phyloP scores from a whole-genome alignment of 2,888 invertebrate genomes.

The Cantharis lateralis region DNA sequence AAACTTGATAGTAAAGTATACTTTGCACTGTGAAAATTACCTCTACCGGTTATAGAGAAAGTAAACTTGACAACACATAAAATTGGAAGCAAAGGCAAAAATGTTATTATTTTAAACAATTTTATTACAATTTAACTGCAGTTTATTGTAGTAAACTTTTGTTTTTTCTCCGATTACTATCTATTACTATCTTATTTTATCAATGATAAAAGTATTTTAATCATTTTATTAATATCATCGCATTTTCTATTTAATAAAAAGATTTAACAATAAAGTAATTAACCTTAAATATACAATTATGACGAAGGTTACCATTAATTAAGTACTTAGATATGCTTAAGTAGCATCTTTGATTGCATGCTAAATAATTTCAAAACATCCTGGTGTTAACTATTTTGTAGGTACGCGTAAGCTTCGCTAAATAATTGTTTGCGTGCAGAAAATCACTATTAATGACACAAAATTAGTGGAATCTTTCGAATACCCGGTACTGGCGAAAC shows the following conservation, averaged over 20 bases:
- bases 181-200: neutral
- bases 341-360: neutral
- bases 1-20: too few species aligned
- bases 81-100: too few species aligned
- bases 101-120: too few species aligned
- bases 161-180: neutral
- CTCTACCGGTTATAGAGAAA: too few species aligned
- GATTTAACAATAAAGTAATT: neutral
- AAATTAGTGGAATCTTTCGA: neutral
- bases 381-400: neutral
- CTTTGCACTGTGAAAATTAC: too few species aligned
- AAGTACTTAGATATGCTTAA: neutral
- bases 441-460: neutral
- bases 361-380: neutral
- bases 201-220: neutral
- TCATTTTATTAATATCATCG: neutral
- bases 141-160: neutral
- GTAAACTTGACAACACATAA: too few species aligned
- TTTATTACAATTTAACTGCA: too few species aligned
- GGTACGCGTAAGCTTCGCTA: neutral
- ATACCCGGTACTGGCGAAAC: neutral
- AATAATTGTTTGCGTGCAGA: neutral
- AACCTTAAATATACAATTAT: neutral
- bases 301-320: neutral
- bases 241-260: neutral